Evolutionary conservation across 2,888 invertebrate species (phyloP).

Genomic region (Troides aeacus): DNA sequence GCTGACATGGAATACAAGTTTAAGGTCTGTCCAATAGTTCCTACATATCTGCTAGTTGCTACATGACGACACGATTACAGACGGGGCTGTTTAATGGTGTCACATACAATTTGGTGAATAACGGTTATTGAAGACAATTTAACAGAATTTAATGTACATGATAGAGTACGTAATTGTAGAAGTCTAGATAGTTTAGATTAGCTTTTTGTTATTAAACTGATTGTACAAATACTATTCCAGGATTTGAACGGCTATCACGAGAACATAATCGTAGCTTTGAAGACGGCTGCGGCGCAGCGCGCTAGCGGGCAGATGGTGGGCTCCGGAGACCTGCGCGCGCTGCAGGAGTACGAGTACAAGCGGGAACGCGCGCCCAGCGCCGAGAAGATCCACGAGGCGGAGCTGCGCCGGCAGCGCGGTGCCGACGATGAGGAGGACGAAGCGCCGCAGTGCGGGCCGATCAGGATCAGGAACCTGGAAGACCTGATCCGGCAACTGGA

Average conservation of each 20-base stretch:
- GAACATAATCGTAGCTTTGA: constrained; percentile 93
- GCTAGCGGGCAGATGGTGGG: constrained; percentile 66
- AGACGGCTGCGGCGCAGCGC: constrained; percentile 88
- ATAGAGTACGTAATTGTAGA: too few species aligned
- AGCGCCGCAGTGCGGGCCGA: constrained; percentile 88
- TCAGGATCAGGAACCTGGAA: constrained; percentile 94
- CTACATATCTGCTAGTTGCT: too few species aligned
- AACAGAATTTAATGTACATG: too few species aligned
- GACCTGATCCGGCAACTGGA: constrained; percentile 93
- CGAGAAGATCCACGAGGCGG: constrained; percentile 87
- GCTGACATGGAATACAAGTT: constrained; percentile 91
- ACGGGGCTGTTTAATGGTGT: too few species aligned
- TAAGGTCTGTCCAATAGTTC: constrained; percentile 76
- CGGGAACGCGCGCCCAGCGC: constrained; percentile 84
- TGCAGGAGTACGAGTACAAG: constrained; percentile 77
- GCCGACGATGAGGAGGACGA: constrained; percentile 84
- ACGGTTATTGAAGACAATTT: too few species aligned
- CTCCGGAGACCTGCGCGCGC: constrained; percentile 67
- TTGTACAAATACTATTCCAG: constrained; percentile 59
- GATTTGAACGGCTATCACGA: constrained; percentile 95
- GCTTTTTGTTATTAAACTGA: too few species aligned
- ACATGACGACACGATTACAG: too few species aligned
- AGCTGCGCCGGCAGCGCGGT: constrained; percentile 79
- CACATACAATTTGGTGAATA: too few species aligned
- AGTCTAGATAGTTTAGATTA: too few species aligned